Conservation (phyloP, 2,888 invertebrate genomes). For the Amiota minor region DNA sequence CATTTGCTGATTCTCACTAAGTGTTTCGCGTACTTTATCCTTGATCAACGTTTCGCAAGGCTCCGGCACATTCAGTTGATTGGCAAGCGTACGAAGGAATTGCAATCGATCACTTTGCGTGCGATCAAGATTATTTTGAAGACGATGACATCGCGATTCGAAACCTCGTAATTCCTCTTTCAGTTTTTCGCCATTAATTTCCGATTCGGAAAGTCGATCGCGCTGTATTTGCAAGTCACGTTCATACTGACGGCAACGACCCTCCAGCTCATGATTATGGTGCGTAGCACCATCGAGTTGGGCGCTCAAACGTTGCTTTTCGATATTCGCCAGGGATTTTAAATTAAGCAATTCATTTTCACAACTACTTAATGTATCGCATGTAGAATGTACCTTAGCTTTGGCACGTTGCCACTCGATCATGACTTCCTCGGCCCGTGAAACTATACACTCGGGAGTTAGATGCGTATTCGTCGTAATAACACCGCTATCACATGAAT, state of each 20-base stretch:
- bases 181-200: constrained; percentile 78
- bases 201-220: constrained; percentile 82
- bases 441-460: constrained; percentile 82
- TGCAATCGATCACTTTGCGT: constrained; percentile 72
- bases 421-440: constrained; percentile 84
- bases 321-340: constrained; percentile 73
- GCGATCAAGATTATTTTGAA: constrained; percentile 72
- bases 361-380: constrained; percentile 73
- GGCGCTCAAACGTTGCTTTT: constrained; percentile 84
- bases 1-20: constrained; percentile 85
- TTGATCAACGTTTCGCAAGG: constrained; percentile 85
- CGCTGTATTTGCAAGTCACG: constrained; percentile 84
- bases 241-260: constrained; percentile 82
- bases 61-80: constrained; percentile 80
- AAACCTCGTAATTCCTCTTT: constrained; percentile 73
- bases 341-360: constrained; percentile 71
- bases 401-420: constrained; percentile 81
- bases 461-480: constrained; percentile 75
- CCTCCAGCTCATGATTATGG: constrained; percentile 81
- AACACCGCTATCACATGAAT: constrained; percentile 75
- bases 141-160: constrained; percentile 72
- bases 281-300: constrained; percentile 76
- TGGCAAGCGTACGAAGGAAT: constrained; percentile 69
- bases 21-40: constrained; percentile 84
- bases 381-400: constrained; percentile 74